Conservation (phyloP, 1,140 invertebrate species). For the Orussus abietinus region DNA sequence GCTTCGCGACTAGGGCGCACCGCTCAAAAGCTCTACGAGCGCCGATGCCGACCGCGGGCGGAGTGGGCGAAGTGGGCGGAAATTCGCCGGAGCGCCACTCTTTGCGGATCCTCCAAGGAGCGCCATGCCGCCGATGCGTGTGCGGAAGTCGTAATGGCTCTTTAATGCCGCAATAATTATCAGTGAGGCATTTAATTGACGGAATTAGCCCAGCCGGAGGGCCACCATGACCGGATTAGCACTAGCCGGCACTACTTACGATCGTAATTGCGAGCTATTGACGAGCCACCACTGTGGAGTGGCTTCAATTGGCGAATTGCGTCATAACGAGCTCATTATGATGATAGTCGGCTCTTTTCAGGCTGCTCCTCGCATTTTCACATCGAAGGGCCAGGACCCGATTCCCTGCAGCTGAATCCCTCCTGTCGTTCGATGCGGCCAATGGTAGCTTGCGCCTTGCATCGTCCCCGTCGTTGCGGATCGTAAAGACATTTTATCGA, state of each 20-base stretch:
- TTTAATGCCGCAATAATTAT: constrained; percentile 27
- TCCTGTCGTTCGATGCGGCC: too few species aligned
- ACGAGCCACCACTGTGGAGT: constrained; percentile 28
- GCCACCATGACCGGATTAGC: too few species aligned
- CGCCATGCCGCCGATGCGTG: background rate
- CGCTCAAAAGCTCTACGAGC: too few species aligned
- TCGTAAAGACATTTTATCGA: constrained; percentile 28
- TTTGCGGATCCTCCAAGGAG: background rate
- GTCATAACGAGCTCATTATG: constrained; percentile 38
- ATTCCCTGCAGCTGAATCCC: too few species aligned
- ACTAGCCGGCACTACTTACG: constrained; percentile 14
- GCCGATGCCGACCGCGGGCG: too few species aligned
- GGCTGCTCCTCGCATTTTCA: too few species aligned
- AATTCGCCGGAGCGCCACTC: too few species aligned
- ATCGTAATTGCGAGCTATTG: constrained; percentile 35
- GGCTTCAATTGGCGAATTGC: constrained; percentile 36
- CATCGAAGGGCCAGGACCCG: too few species aligned
- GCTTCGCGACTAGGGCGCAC: constrained; percentile 37
- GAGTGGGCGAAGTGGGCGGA: too few species aligned
- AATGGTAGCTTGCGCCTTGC: too few species aligned
- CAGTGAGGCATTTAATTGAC: constrained; percentile 32
- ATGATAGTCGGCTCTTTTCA: too few species aligned
- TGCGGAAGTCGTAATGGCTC: background rate
- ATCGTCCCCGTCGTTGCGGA: too few species aligned
- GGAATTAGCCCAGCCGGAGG: constrained; percentile 25